Base-by-base conservation (phyloP, 2,113 vertebrate species). In the Sisor rabdophorus region DNA sequence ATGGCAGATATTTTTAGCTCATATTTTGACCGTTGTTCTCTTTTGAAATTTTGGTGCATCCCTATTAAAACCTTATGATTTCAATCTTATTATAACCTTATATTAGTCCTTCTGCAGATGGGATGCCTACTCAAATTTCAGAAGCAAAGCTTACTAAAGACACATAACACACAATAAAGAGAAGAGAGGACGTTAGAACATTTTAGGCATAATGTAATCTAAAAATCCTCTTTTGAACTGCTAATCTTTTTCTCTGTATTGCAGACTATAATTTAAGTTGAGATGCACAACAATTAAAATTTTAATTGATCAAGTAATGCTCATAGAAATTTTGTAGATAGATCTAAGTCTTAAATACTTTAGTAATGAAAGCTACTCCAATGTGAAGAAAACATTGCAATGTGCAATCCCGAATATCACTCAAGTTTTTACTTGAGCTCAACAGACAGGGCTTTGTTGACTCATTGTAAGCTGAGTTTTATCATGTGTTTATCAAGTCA, bases 401-500 rank as follows among this genome's bases (percentile, higher is more conserved):
- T 28, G 40, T 28, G 17, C 55, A 60, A 6, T 36, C 17, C 12
- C 3, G 28, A 55, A 40, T 11, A 0, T 55, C 60, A 64, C 10
- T 65, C 30, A 26, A 19, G n/a, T 11, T 26, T 55, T 50, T 67
- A 26, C 20, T 12, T 53, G 58, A 68, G 13, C 26, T 16, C 12
- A 48, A 3, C 13, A 77, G 30, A 1, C 15, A 12, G 7, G 17
- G 65, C 22, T 60, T 60, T 56, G 36, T 44, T 58, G 26, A 68
- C 22, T 76, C 74, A 48, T 20, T 68, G 63, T 58, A 19, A 58
- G 20, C 22, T 4, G 22, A 67, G 32, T 53, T 75, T 64, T 40
- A 65, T 52, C 58, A 28, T 19, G 30, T 40, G 36, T 40, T 76
- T 76, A 58, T 22, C 53, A 68, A 44, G 72, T 63, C 24, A n/a